Conservation (phyloP, 2,797 vertebrate species). For the Siniperca scherzeri region DNA sequence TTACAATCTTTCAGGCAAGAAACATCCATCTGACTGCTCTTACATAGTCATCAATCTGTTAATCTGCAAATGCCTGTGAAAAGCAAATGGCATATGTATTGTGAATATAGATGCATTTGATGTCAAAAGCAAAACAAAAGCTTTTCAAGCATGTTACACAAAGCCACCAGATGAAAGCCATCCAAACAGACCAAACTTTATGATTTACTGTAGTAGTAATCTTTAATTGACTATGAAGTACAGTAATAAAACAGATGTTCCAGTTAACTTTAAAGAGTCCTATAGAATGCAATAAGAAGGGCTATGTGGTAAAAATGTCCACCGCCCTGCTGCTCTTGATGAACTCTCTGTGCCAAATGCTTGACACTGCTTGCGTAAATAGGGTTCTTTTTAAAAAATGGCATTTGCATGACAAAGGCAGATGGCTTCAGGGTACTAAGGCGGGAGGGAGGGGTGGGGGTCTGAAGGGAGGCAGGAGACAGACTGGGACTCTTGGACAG, state of each 20-base stretch:
- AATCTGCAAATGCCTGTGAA: background rate
- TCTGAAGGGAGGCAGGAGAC: constrained; percentile 57
- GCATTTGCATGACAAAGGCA: constrained; percentile 88
- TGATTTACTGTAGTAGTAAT: constrained; percentile 19
- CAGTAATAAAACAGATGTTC: constrained; percentile 47
- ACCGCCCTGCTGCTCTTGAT: constrained; percentile 69
- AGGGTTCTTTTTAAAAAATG: constrained; percentile 80
- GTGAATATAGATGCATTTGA: constrained; percentile 7
- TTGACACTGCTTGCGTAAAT: constrained; percentile 85
- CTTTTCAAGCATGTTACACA: constrained; percentile 4
- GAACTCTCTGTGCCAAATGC: constrained; percentile 78
- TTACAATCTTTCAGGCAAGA: too few species aligned
- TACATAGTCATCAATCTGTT: constrained; percentile 4
- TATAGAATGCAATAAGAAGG: constrained; percentile 62
- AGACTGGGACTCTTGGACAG: constrained; percentile 54
- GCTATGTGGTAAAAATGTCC: constrained; percentile 62
- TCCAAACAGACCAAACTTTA: background rate
- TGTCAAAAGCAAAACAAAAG: constrained; percentile 8
- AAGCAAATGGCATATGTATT: background rate
- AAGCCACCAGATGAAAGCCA: constrained; percentile 9
- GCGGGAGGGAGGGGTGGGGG: constrained; percentile 52
- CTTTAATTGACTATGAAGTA: constrained; percentile 41
- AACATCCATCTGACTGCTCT: too few species aligned
- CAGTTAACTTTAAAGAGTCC: constrained; percentile 52
- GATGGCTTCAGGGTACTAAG: constrained; percentile 69